Conservation (phyloP, 2,888 invertebrate genomes). For the Rhamphomyia laevipes region DNA sequence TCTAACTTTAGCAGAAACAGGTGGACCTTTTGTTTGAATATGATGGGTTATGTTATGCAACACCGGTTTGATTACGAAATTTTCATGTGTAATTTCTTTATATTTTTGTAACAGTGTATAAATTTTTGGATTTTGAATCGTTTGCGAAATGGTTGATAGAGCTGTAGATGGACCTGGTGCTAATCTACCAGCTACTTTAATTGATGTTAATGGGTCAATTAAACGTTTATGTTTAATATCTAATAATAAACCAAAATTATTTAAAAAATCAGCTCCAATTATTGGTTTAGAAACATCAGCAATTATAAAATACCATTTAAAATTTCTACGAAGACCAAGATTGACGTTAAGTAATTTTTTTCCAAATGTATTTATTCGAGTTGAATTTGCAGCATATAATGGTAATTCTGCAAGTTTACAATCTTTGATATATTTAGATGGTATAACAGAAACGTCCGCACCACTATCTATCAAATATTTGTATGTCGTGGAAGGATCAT, state of each 20-base stretch:
- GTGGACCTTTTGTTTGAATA: background rate
- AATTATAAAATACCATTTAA: constrained; percentile 9
- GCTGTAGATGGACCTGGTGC: background rate
- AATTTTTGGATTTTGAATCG: too few species aligned
- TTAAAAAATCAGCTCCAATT: constrained; percentile 9
- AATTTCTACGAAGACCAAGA: constrained; percentile 11
- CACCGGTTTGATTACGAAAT: background rate
- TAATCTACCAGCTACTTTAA: background rate
- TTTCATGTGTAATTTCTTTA: too few species aligned
- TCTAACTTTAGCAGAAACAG: background rate
- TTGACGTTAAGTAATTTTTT: constrained; percentile 2
- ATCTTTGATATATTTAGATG: too few species aligned
- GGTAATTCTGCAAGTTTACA: too few species aligned
- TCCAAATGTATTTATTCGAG: too few species aligned
- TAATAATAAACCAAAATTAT: background rate
- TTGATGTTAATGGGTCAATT: too few species aligned
- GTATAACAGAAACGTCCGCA: too few species aligned
- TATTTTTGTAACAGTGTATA: too few species aligned
- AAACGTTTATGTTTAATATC: background rate
- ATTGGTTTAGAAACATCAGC: constrained; percentile 11
- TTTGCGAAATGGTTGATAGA: too few species aligned
- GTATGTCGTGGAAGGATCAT: too few species aligned
- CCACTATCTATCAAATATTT: too few species aligned
- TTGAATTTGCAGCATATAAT: too few species aligned
- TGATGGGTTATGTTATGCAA: background rate